A percentile compares a stretch with the other conserved stretches of the same genome.
Evolutionary conservation across 1,140 invertebrate species (phyloP).

Genomic region (Cherax destructor): DNA sequence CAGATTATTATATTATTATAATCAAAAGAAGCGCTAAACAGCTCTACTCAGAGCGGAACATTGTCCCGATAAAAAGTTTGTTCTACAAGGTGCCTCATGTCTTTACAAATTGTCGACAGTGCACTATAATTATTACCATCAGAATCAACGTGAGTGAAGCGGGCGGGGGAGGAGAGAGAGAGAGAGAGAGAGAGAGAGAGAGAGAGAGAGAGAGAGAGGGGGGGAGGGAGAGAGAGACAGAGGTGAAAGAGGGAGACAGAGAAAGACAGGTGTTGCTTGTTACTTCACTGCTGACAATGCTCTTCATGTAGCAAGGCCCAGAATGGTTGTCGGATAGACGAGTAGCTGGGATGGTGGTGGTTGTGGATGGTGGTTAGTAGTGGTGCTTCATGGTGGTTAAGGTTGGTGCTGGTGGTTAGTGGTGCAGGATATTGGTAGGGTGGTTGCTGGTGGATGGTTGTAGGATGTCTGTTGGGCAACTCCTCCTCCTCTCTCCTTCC

Average conservation of each 20-base stretch:
- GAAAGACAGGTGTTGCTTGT: neutral
- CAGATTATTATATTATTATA: too few relatives aligned
- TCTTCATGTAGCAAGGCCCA: too few relatives aligned
- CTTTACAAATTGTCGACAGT: too few relatives aligned
- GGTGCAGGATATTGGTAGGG: neutral
- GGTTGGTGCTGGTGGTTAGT: neutral
- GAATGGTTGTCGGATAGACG: too few relatives aligned
- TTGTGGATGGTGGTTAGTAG: neutral
- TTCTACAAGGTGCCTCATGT: too few relatives aligned
- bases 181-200: conserved; percentile 7
- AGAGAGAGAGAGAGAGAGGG: conserved; percentile 34
- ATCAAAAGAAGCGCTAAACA: too few relatives aligned
- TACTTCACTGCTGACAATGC: neutral
- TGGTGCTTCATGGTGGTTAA: neutral
- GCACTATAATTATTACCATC: too few relatives aligned
- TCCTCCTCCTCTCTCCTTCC: neutral
- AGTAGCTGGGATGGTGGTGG: neutral
- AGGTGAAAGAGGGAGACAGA: conserved; percentile 4
- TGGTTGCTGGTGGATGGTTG: neutral
- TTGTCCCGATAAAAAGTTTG: too few relatives aligned
- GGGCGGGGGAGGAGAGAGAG: too few relatives aligned
- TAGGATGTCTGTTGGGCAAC: neutral
- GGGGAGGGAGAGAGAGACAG: conserved; percentile 12
- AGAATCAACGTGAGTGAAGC: too few relatives aligned
- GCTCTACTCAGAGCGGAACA: too few relatives aligned